phyloP scores from a whole-genome alignment of 2,888 invertebrate genomes.

The Aporophyla nigra region DNA sequence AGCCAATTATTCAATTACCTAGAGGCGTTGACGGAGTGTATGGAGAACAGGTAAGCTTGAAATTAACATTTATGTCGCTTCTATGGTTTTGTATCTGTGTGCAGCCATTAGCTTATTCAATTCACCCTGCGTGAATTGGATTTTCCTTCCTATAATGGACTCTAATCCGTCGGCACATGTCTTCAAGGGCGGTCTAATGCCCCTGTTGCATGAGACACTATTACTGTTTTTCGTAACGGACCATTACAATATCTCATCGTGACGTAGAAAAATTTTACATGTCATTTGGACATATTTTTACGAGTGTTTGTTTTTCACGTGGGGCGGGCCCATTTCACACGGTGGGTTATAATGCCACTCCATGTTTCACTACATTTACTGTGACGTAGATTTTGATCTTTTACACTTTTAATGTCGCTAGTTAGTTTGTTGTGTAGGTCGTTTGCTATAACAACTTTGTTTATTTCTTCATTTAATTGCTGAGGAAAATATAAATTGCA shows the following conservation, averaged over 20 bases:
- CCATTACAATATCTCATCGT: constrained; percentile 90
- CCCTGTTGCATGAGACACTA: constrained; percentile 86
- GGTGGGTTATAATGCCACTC: constrained; percentile 77
- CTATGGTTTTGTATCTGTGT: constrained; percentile 75
- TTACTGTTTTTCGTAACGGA: constrained; percentile 89
- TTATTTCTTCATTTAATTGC: constrained; percentile 20
- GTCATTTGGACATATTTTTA: constrained; percentile 89
- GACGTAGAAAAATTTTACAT: constrained; percentile 90
- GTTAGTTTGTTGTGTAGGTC: constrained; percentile 51
- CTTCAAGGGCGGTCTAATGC: constrained; percentile 85
- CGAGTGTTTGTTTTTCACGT: constrained; percentile 88
- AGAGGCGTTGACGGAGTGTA: constrained; percentile 66
- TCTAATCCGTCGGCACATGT: constrained; percentile 86
- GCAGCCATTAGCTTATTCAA: constrained; percentile 88
- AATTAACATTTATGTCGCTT: constrained; percentile 73
- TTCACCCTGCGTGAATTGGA: constrained; percentile 85
- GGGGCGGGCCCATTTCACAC: constrained; percentile 86
- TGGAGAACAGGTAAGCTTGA: constrained; percentile 68
- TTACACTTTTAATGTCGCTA: constrained; percentile 65
- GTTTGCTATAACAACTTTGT: constrained; percentile 19
- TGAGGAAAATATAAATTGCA: constrained; percentile 9
- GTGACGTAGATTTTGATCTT: constrained; percentile 76
- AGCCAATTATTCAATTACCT: constrained; percentile 70
- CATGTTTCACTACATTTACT: constrained; percentile 81
- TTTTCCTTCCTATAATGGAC: constrained; percentile 85